These are phyloP conservation scores for Monodelphis domestica DNA, from an alignment of 2,797 vertebrate species.

Conservation along the genomic window DNA sequence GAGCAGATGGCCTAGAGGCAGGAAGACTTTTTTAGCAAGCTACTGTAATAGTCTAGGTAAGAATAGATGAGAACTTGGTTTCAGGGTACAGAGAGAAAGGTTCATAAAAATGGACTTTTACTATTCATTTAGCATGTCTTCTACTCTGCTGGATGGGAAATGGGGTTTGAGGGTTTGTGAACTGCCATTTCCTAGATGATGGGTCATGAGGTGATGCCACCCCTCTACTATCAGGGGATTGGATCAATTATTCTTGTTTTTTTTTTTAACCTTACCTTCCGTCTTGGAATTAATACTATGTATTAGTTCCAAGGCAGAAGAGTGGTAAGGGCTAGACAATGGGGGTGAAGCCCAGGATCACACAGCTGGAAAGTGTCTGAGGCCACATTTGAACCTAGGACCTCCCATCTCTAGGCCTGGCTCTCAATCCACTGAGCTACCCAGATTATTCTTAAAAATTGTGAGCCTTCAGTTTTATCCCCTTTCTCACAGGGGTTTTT, in stretches of 20 bases:
- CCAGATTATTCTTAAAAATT: not conserved
- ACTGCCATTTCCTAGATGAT: not conserved
- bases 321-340: too few species aligned
- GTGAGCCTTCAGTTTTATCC: not conserved
- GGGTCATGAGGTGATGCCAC: not conserved
- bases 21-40: not conserved
- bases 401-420: too few species aligned
- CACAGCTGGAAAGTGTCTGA: too few species aligned
- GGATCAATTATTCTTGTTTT: not conserved
- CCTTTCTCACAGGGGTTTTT: not conserved
- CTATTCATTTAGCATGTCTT: not conserved
- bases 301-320: too few species aligned
- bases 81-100: not conserved
- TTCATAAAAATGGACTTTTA: not conserved
- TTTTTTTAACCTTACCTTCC: too few species aligned
- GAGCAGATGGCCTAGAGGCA: not conserved
- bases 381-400: too few species aligned
- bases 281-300: too few species aligned
- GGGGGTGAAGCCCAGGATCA: too few species aligned
- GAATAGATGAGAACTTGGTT: not conserved
- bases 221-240: not conserved
- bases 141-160: not conserved
- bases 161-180: not conserved
- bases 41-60: not conserved
- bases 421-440: too few species aligned